Percentiles rank a stretch among this genome's conserved stretches.
These are phyloP conservation scores for Pagrus major DNA, from an alignment of 2,113 vertebrate species.

Conservation along the genomic window DNA sequence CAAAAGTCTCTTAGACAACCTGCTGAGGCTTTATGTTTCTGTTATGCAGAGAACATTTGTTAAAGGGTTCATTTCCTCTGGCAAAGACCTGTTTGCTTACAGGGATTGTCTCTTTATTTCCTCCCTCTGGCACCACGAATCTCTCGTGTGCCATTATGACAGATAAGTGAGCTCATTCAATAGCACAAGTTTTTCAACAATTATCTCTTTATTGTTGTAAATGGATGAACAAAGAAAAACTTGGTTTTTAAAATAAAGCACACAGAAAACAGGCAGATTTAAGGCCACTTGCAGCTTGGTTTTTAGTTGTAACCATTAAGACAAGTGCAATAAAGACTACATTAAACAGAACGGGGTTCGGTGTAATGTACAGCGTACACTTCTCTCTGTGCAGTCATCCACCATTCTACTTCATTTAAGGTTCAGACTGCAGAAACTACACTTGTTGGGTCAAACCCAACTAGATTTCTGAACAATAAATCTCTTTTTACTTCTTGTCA, in stretches of 20 bases:
- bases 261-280: background rate
- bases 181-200: background rate
- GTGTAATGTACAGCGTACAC: background rate
- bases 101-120: background rate
- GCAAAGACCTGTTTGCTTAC: conserved; percentile 1
- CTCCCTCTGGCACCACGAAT: conserved; percentile 5
- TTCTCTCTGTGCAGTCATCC: background rate
- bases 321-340: background rate
- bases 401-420: background rate
- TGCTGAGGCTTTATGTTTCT: conserved; percentile 26
- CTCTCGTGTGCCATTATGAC: background rate
- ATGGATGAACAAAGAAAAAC: background rate
- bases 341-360: background rate
- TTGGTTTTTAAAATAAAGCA: background rate
- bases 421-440: background rate
- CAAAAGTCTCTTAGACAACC: conserved; percentile 21
- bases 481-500: background rate
- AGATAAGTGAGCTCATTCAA: conserved; percentile 14
- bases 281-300: background rate
- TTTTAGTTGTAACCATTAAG: background rate
- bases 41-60: conserved; percentile 21
- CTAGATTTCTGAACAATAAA: background rate
- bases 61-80: conserved; percentile 26
- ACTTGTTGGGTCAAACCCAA: no score
- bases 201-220: conserved; percentile 2